Percentiles rank a stretch among this genome's conserved stretches.
Evolutionary conservation across 2,797 vertebrate species (phyloP).

Genomic region (Danio aesculapii): DNA sequence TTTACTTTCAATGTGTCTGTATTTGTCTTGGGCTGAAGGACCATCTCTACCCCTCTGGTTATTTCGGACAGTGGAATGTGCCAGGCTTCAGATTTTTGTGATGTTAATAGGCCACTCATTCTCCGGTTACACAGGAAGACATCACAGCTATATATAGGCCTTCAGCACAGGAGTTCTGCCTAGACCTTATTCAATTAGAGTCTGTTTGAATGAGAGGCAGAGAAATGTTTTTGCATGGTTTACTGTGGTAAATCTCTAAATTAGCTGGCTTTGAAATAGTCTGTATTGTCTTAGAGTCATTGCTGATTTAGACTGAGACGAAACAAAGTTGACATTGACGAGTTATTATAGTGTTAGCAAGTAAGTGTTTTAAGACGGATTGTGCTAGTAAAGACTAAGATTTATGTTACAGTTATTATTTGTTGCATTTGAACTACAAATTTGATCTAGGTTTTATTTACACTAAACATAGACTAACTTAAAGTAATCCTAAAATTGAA

Average conservation of each 20-base stretch:
- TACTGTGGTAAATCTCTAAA: conserved; percentile 29
- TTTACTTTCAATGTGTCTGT: conserved; percentile 59
- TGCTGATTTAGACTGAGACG: conserved; percentile 16
- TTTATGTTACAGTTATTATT: neutral
- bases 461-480: neutral
- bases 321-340: neutral
- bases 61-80: conserved; percentile 85
- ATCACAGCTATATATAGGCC: conserved; percentile 82
- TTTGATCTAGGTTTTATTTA: no score
- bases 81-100: conserved; percentile 83
- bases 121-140: conserved; percentile 84
- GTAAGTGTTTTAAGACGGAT: neutral
- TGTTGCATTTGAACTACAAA: neutral
- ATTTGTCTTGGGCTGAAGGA: conserved; percentile 59
- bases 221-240: conserved; percentile 44
- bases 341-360: neutral
- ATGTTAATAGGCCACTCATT: conserved; percentile 77
- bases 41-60: conserved; percentile 70
- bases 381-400: neutral
- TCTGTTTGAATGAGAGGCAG: conserved; percentile 56
- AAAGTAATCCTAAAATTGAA: no score
- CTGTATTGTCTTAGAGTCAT: conserved; percentile 23
- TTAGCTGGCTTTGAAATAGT: conserved; percentile 44
- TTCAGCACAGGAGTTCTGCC: conserved; percentile 62
- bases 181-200: conserved; percentile 55